phyloP scores from a whole-genome alignment of 2,888 invertebrate genomes.

The Plebejus melissa region DNA sequence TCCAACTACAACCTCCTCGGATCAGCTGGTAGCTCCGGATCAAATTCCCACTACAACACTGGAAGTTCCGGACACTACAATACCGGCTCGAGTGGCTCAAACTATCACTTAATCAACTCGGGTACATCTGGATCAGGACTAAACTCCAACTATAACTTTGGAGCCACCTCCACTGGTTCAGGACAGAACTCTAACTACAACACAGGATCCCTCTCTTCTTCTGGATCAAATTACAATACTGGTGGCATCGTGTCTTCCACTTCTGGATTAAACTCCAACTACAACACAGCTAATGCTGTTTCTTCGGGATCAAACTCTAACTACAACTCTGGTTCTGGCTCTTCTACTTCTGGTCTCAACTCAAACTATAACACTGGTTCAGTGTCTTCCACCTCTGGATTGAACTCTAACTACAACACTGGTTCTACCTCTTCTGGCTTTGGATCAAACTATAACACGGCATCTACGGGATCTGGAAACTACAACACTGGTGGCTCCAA shows the following conservation, averaged over 20 bases:
- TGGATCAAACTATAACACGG: slow-evolving; percentile 8
- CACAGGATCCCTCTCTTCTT: not conserved
- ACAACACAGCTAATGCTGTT: slow-evolving; percentile 39
- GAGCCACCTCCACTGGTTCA: not conserved
- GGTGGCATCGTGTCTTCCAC: not conserved
- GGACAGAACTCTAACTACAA: slow-evolving; percentile 7
- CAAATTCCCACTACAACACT: slow-evolving; percentile 29
- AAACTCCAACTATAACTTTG: slow-evolving; percentile 11
- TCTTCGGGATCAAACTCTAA: slow-evolving; percentile 29
- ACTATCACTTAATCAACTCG: slow-evolving; percentile 28
- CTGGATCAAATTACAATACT: not conserved
- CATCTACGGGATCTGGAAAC: not conserved
- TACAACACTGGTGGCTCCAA: slow-evolving; percentile 35
- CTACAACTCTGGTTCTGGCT: slow-evolving; percentile 23
- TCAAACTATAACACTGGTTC: not conserved
- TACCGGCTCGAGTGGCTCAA: slow-evolving; percentile 17
- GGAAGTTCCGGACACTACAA: slow-evolving; percentile 30
- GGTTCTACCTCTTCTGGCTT: not conserved
- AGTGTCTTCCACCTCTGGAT: slow-evolving; percentile 6
- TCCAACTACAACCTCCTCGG: slow-evolving; percentile 27
- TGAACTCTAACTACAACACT: slow-evolving; percentile 6
- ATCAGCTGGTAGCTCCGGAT: slow-evolving; percentile 26
- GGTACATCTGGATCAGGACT: slow-evolving; percentile 22
- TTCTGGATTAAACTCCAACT: slow-evolving; percentile 37
- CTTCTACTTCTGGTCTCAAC: not conserved